Conservation (phyloP, 2,113 vertebrate species). For the Alosa alosa region DNA sequence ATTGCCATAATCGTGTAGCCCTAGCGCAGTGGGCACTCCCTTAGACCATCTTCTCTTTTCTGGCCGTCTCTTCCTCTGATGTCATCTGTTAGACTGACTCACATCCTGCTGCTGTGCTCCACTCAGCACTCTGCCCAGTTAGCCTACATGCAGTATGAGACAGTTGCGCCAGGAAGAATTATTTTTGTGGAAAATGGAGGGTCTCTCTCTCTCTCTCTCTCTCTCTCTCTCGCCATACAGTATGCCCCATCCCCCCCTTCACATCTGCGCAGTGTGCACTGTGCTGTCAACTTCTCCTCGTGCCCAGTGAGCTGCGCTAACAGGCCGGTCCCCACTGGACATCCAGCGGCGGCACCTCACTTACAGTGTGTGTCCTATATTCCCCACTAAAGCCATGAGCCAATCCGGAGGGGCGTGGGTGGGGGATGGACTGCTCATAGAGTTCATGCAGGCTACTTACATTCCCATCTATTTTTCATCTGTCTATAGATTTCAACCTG, state of each 20-base stretch:
- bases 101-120: neutral
- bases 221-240: too few species aligned
- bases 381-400: neutral
- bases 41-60: too few species aligned
- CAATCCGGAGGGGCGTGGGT: neutral
- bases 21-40: too few species aligned
- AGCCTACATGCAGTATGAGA: neutral
- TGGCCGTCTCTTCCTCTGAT: neutral
- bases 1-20: too few species aligned
- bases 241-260: neutral
- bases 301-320: constrained; percentile 30
- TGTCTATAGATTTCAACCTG: neutral
- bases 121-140: neutral
- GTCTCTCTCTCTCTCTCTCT: neutral
- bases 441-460: neutral
- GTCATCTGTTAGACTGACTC: neutral
- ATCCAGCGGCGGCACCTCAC: neutral
- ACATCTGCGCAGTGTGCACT: neutral
- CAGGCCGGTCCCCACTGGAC: neutral
- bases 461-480: neutral
- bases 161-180: neutral
- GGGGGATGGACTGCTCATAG: neutral
- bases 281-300: neutral
- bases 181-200: neutral
- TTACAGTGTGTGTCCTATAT: constrained; percentile 21